Conservation (phyloP, 2,888 invertebrate species). For the Eurytoma adleriae region DNA sequence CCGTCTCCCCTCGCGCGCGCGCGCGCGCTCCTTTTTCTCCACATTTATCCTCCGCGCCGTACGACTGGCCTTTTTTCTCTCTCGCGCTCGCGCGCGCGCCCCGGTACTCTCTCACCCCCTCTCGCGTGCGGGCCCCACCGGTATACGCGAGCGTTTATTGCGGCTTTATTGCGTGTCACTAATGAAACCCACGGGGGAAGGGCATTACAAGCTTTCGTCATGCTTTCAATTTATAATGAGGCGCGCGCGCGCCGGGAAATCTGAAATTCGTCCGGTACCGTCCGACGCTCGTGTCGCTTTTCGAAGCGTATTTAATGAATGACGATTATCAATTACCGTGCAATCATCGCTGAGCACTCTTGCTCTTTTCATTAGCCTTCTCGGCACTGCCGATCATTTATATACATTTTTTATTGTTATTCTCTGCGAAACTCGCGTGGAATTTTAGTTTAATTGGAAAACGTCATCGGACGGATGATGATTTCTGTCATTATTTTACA, state of each 20-base stretch:
- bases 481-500: too few relatives aligned
- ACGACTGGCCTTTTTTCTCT: conserved; percentile 11
- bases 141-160: conserved; percentile 22
- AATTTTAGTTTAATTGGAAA: background rate
- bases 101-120: conserved; percentile 24
- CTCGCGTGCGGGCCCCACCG: conserved; percentile 9
- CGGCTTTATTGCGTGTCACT: conserved; percentile 56
- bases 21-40: conserved; percentile 34
- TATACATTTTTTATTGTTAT: background rate
- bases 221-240: conserved; percentile 52
- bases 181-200: conserved; percentile 53
- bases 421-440: background rate
- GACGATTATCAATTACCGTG: conserved; percentile 45
- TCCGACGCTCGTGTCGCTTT: background rate
- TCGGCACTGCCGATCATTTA: background rate
- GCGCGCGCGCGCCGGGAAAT: background rate
- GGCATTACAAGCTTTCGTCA: conserved; percentile 50
- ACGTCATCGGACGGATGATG: too few relatives aligned
- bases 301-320: conserved; percentile 35
- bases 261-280: conserved; percentile 34
- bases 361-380: background rate
- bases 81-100: background rate
- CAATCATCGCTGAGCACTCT: conserved; percentile 1
- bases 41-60: conserved; percentile 18
- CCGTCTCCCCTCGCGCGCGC: conserved; percentile 23